Conservation (phyloP, 2,888 invertebrate genomes). For the Frankliniella intonsa region DNA sequence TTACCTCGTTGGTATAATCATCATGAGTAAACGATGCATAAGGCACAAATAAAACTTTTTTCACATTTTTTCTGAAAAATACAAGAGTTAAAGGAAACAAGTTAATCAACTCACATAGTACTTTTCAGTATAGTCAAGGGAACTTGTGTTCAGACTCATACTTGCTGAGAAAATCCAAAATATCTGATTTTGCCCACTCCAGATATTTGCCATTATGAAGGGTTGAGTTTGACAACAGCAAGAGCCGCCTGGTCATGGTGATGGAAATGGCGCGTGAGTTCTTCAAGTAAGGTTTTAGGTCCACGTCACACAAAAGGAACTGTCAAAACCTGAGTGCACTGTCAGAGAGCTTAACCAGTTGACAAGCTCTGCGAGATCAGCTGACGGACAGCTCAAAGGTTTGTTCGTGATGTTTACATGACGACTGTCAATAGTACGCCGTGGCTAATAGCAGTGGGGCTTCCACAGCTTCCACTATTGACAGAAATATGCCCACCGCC, state of each 20-base stretch:
- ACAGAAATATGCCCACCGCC: too few relatives aligned
- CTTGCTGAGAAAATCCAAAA: conserved; percentile 57
- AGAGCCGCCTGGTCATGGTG: conserved; percentile 49
- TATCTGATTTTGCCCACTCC: conserved; percentile 62
- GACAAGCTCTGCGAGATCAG: too few relatives aligned
- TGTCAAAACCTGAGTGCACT: not conserved
- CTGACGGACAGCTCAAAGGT: not conserved
- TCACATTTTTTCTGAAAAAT: conserved; percentile 58
- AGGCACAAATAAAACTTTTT: conserved; percentile 66
- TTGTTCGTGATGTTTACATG: too few relatives aligned
- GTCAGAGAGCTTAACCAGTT: not conserved
- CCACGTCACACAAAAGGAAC: too few relatives aligned
- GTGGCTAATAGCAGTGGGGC: too few relatives aligned
- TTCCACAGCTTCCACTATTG: too few relatives aligned
- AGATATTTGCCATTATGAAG: conserved; percentile 62
- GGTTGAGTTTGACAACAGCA: conserved; percentile 65
- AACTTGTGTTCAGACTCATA: conserved; percentile 42
- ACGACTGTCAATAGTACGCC: too few relatives aligned
- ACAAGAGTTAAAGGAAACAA: conserved; percentile 31
- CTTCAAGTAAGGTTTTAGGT: too few relatives aligned
- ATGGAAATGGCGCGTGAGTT: too few relatives aligned
- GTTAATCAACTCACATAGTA: conserved; percentile 2
- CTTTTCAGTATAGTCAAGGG: not conserved
- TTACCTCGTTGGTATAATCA: conserved; percentile 59
- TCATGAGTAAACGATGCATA: conserved; percentile 66